These are phyloP conservation scores for Prolemur simus DNA, from an alignment of 2,113 vertebrate species.

Conservation along the genomic window DNA sequence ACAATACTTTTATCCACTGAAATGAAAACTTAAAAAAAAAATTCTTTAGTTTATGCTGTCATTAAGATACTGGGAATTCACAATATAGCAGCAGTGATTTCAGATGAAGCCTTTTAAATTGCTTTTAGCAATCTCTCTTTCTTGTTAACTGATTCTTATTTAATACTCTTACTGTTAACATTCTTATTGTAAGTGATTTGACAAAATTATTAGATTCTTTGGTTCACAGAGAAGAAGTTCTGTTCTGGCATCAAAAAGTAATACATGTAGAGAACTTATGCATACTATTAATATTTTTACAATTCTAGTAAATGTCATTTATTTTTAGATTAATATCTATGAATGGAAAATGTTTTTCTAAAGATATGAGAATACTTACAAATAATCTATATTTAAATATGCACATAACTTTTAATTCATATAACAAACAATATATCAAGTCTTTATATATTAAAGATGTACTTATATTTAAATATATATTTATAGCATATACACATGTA, in stretches of 20 bases:
- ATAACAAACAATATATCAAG: not conserved
- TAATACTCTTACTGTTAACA: not conserved
- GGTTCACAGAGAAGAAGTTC: not conserved
- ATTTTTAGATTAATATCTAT: constrained; percentile 42
- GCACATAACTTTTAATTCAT: not conserved
- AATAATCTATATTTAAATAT: not conserved
- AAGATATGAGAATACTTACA: not conserved
- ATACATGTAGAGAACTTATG: not conserved
- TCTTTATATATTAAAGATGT: not conserved
- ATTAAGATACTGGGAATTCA: not conserved
- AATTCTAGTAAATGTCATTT: constrained; percentile 13
- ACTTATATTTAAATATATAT: constrained; percentile 21
- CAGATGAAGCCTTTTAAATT: not conserved
- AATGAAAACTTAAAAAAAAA: not conserved
- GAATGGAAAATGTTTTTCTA: not conserved
- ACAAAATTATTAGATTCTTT: constrained; percentile 1
- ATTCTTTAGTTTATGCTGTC: not conserved
- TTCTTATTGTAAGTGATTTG: not conserved
- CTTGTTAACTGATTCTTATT: not conserved
- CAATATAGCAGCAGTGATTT: not conserved
- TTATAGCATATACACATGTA: not conserved
- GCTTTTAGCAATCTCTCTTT: not conserved
- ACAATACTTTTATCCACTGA: not conserved
- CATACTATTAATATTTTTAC: not conserved
- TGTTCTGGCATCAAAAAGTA: constrained; percentile 15